Base-by-base conservation (phyloP, 2,888 invertebrate species). In the Drosophila diplacantha region DNA sequence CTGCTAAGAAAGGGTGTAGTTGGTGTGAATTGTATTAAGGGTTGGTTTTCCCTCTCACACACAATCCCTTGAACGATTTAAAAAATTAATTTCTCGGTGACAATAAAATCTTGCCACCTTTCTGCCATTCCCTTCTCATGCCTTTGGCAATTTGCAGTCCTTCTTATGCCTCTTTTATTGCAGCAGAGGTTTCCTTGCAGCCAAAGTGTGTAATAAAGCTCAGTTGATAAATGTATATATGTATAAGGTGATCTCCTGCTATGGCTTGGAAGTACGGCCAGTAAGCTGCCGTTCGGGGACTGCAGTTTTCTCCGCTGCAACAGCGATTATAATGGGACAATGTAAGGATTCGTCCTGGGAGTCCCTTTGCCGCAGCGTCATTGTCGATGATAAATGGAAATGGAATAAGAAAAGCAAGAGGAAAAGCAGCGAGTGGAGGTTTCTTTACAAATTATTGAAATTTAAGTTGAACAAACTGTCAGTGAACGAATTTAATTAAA, bases 151-250 rank as follows among this genome's bases (percentile, higher is more conserved):
- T 63, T 63, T 63, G 61, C 63, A 61, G 47, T 66, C 46, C 39
- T 55, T 52, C 39, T 56, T 35, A n/a, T 34, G 14, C 18, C 24
- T 26, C 24, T 52, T 61, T 61, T 61, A 53, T 53, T 37, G 58
- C 68, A 29, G n/a, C 18, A 24, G 20, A 34, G 68, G 50, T 38
- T 54, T 64, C 68, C 63, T 57, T 62, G 64, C 68, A 18, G 34
- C 37, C 39, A 53, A 51, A 66, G 69, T 59, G 49, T 62, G 60
- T 24, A 66, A 71, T 72, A 77, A 78, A 78, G 71, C 62, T 61
- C 56, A 44, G 73, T 75, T 68, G 73, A 76, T 76, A 64, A 74
- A 71, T 62, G 54, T 55, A 31, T 63, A 51, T 63, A 41, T 60
- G 14, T 46, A 51, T 12, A 26, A 43, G 32, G 64, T 52, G 64